A percentile compares a stretch with the other conserved stretches of the same genome.
These are phyloP conservation scores for Sarcophaga caerulescens DNA, from an alignment of 2,888 invertebrate genomes.

Conservation along the genomic window DNA sequence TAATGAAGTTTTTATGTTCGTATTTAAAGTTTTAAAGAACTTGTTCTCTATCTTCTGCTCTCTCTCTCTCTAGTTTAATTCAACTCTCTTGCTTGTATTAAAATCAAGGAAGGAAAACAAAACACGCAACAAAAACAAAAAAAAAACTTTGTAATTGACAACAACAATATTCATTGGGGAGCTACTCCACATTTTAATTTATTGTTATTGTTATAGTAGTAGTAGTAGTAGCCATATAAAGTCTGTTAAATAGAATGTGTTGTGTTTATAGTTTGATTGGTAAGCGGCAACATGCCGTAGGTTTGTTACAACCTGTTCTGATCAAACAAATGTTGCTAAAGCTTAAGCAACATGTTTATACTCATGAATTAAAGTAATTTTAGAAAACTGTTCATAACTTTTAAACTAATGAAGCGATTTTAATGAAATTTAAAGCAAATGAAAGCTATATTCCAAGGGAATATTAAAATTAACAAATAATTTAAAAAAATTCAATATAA, in stretches of 20 bases:
- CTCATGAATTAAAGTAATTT: background rate
- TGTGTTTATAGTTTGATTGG: slow-evolving; percentile 60
- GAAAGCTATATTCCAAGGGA: too few relatives aligned
- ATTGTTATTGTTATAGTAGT: slow-evolving; percentile 12
- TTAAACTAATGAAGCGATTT: background rate
- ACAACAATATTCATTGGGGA: slow-evolving; percentile 43
- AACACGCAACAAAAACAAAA: slow-evolving; percentile 5
- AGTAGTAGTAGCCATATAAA: slow-evolving; percentile 13
- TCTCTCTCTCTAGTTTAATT: too few relatives aligned
- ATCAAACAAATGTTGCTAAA: background rate
- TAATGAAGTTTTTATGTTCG: slow-evolving; percentile 28
- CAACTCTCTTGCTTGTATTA: too few relatives aligned
- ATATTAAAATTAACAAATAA: too few relatives aligned
- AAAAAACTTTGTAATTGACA: background rate
- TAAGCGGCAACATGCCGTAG: background rate
- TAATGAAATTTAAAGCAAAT: too few relatives aligned
- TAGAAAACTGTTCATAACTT: background rate
- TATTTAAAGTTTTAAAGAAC: slow-evolving; percentile 18
- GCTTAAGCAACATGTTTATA: background rate
- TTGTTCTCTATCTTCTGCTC: slow-evolving; percentile 35
- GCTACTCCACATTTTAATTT: slow-evolving; percentile 57
- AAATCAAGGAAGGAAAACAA: background rate
- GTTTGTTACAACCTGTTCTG: slow-evolving; percentile 35
- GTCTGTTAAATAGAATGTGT: slow-evolving; percentile 45
- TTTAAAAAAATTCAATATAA: too few relatives aligned